Percentiles rank a stretch among this genome's conserved stretches.
Conservation (phyloP, 2,888 invertebrate species). For the Athalia circularis region DNA sequence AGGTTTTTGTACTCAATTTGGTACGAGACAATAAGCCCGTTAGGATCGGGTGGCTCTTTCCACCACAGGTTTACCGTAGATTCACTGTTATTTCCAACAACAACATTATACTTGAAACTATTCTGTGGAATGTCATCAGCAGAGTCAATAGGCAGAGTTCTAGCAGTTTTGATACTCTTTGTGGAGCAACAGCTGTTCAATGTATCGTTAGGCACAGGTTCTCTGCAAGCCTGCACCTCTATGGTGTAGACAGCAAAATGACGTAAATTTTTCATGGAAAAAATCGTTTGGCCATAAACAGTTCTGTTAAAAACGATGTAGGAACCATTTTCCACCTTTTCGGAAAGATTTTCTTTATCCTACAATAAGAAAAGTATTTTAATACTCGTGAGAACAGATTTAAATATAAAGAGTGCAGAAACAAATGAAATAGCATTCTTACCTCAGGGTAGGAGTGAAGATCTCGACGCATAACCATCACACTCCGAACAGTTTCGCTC, state of each 20-base stretch:
- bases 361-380: conserved; percentile 30
- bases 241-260: conserved; percentile 89
- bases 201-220: conserved; percentile 75
- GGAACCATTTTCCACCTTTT: conserved; percentile 57
- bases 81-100: conserved; percentile 68
- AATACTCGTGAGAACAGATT: not conserved
- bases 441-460: conserved; percentile 53
- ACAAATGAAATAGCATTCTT: conserved; percentile 48
- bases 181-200: conserved; percentile 77
- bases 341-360: conserved; percentile 50
- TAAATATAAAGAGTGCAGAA: not conserved
- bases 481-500: conserved; percentile 41
- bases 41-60: conserved; percentile 89
- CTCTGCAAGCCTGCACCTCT: conserved; percentile 86
- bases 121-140: conserved; percentile 69
- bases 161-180: conserved; percentile 73
- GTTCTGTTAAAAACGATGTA: conserved; percentile 57
- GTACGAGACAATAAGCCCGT: conserved; percentile 92
- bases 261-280: conserved; percentile 79
- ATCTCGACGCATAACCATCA: conserved; percentile 37
- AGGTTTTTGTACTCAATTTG: conserved; percentile 84
- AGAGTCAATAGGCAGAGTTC: conserved; percentile 73
- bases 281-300: conserved; percentile 64
- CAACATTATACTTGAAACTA: conserved; percentile 59
- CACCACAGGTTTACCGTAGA: conserved; percentile 83